A percentile compares a stretch with the other conserved stretches of the same genome.
These are phyloP conservation scores for Neodiprion pinetum DNA, from an alignment of 1,140 invertebrate genomes.

Conservation along the genomic window DNA sequence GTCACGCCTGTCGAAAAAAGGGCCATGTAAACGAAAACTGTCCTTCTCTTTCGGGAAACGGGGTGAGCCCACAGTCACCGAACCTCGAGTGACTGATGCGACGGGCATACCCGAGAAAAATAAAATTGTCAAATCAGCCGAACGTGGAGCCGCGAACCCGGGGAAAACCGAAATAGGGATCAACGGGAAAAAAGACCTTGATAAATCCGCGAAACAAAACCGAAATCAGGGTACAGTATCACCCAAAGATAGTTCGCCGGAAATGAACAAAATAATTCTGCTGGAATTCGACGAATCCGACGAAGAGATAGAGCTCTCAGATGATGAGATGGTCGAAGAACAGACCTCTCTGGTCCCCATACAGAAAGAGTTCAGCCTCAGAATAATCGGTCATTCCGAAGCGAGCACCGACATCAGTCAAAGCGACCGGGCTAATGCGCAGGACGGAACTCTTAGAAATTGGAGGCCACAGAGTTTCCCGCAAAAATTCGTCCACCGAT, in stretches of 20 bases:
- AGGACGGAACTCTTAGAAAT: background rate
- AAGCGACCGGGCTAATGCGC: background rate
- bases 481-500: background rate
- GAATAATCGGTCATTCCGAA: background rate
- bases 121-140: background rate
- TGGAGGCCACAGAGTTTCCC: slow-evolving; percentile 10
- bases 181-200: slow-evolving; percentile 3
- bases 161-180: background rate
- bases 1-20: slow-evolving; percentile 16
- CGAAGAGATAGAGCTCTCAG: background rate
- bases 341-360: too few species aligned
- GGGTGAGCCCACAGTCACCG: slow-evolving; percentile 16
- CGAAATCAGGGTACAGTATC: background rate
- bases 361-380: background rate
- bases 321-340: too few species aligned
- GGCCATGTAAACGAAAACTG: slow-evolving; percentile 25
- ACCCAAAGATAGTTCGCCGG: background rate
- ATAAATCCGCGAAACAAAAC: background rate
- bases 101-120: slow-evolving; percentile 3
- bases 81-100: background rate
- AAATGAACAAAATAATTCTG: background rate
- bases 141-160: too few species aligned
- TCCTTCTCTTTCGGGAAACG: slow-evolving; percentile 19
- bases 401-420: background rate
- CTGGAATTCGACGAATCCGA: slow-evolving; percentile 10